Conservation (phyloP, 2,113 vertebrate genomes). For the Chionis minor region DNA sequence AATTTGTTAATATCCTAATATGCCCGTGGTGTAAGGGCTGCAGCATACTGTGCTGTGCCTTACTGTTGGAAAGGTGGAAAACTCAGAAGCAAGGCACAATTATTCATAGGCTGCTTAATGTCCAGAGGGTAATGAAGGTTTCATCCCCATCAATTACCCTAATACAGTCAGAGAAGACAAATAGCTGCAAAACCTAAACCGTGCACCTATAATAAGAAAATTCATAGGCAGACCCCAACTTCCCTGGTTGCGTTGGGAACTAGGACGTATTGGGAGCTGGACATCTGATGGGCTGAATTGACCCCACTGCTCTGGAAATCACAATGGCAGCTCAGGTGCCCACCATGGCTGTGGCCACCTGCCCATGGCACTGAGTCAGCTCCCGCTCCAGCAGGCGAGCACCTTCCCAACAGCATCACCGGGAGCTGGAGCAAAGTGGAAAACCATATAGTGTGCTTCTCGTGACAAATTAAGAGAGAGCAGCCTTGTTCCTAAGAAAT, state of each 20-base stretch:
- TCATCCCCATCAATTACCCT: not conserved
- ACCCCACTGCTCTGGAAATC: not conserved
- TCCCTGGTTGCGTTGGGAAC: not conserved
- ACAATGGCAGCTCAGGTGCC: not conserved
- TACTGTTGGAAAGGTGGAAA: not conserved
- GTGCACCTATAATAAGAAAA: not conserved
- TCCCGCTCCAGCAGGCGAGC: rapidly evolving
- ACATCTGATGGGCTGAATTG: rapidly evolving
- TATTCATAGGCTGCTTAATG: not conserved
- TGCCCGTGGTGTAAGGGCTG: not conserved
- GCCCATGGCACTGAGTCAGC: not conserved
- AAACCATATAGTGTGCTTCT: not conserved
- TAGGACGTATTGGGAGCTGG: not conserved
- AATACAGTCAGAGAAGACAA: not conserved
- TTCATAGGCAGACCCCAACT: not conserved
- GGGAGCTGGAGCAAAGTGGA: not conserved
- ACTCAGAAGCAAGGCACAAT: not conserved
- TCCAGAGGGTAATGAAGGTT: not conserved
- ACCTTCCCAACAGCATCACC: not conserved
- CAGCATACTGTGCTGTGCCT: not conserved
- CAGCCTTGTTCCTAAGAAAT: not conserved
- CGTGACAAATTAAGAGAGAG: not conserved
- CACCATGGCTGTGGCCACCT: rapidly evolving
- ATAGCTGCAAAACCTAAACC: not conserved
- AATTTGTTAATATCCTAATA: not conserved